Base-by-base conservation (phyloP, 2,797 vertebrate species). In the Argentina silus region DNA sequence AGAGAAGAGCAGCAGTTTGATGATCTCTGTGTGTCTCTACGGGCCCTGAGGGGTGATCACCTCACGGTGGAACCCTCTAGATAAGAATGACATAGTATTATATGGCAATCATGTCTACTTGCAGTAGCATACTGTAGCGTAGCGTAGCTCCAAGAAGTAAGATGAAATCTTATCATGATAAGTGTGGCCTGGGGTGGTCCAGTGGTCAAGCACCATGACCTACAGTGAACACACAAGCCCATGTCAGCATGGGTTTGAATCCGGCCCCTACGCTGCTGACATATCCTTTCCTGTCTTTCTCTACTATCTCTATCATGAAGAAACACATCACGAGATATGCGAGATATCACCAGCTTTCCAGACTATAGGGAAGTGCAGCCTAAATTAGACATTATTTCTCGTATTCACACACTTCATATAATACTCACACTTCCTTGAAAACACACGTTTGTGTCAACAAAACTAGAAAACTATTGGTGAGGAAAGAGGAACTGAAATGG, bases 401-500 rank as follows among this genome's bases (percentile, higher is more conserved):
- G 3, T 53, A 15, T 60, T 44, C 10, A 63, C 47, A 4, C 5
- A 8, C 7, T 48, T 12, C 1, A 48, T 2, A 63, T 36, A 9
- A 9, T 9, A 12, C 44, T 43, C 27, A 36, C 27, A 9, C 55
- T 67, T 48, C 43, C 15, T 14, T 8, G 51, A 68, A 61, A 74
- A 14, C 51, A 6, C 12, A 36, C 4, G 21, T 67, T 51, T 19
- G 36, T 11, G 9, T 63, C 19, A 36, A 10, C 50, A 17, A 55
- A 64, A 56, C 17, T 19, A 19, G 12, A 19, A 57, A 12, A 11
- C 0, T 19, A 6, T 44, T 45, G 11, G 6, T 14, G 15, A 7
- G 10, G 43, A 60, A 60, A 42, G 47, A 74, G 47, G 11, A 44
- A 55, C 47, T 23, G 57, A 60, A 67, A 67, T 67, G 7, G 23